Evolutionary conservation across 2,113 vertebrate species (phyloP).

Genomic region (Falcunculus frontatus): DNA sequence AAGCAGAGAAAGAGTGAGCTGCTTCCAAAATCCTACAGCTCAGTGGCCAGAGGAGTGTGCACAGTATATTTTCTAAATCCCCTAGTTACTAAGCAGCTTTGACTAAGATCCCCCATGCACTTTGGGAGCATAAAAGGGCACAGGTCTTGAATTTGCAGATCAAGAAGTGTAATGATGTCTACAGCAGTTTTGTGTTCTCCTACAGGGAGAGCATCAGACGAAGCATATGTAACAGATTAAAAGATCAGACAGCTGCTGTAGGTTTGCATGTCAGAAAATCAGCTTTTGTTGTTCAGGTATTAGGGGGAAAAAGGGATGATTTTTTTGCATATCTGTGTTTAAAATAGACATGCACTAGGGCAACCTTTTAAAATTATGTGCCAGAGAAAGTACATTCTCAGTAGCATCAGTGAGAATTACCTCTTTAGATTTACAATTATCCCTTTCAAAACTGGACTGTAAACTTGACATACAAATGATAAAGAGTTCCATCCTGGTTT

Average conservation of each 20-base stretch:
- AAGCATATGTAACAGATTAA: conserved; percentile 43
- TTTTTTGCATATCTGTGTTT: not conserved
- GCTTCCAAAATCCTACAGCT: not conserved
- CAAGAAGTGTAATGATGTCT: not conserved
- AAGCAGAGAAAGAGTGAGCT: not conserved
- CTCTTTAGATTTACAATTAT: not conserved
- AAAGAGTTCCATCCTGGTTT: not conserved
- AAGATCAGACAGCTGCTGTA: conserved; percentile 33
- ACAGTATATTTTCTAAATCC: not conserved
- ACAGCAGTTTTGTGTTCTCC: not conserved
- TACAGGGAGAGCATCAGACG: not conserved
- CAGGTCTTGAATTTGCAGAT: not conserved
- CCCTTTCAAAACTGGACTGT: not conserved
- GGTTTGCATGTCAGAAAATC: conserved; percentile 47
- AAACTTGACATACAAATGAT: not conserved
- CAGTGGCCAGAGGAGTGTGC: not conserved
- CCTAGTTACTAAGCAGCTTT: not conserved
- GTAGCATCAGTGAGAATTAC: not conserved
- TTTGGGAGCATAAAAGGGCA: not conserved
- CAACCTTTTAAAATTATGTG: not conserved
- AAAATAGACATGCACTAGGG: not conserved
- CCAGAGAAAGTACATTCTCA: not conserved
- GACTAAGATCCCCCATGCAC: not conserved
- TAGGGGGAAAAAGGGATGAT: not conserved
- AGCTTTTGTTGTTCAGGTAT: conserved; percentile 6